Evolutionary conservation across 2,888 invertebrate species (phyloP).

Genomic region (Parnassius glacialis): DNA sequence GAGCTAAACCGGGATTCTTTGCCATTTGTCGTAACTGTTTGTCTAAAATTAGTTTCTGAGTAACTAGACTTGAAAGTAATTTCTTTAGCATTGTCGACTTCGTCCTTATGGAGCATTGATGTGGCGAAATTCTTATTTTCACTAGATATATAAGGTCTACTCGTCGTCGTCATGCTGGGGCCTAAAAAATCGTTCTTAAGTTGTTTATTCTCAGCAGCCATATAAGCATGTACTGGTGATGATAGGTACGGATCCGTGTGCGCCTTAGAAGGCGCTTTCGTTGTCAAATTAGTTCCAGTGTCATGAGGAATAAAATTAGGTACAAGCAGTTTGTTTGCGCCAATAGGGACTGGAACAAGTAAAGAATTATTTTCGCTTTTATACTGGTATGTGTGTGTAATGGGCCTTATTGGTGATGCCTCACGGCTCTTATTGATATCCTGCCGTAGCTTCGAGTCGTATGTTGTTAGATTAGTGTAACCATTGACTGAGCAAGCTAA

Average conservation of each 20-base stretch:
- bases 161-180: conserved; percentile 69
- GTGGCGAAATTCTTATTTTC: conserved; percentile 70
- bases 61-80: conserved; percentile 72
- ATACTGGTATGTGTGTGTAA: conserved; percentile 72
- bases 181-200: conserved; percentile 76
- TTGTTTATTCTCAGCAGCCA: conserved; percentile 75
- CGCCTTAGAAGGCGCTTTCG: conserved; percentile 77
- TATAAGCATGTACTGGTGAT: conserved; percentile 67
- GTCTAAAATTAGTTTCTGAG: conserved; percentile 73
- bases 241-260: conserved; percentile 71
- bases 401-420: conserved; percentile 85
- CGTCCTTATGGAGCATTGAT: conserved; percentile 71
- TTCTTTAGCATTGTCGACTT: conserved; percentile 68
- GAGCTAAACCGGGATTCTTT: conserved; percentile 59
- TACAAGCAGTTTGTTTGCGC: conserved; percentile 78
- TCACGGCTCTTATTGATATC: conserved; percentile 87
- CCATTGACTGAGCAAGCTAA: conserved; percentile 95
- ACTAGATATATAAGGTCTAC: conserved; percentile 62
- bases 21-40: conserved; percentile 60
- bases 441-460: conserved; percentile 89
- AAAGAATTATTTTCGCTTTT: conserved; percentile 68
- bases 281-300: conserved; percentile 70
- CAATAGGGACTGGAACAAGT: conserved; percentile 71
- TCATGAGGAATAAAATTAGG: conserved; percentile 78
- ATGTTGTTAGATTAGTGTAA: conserved; percentile 92